Conservation (phyloP, 2,797 vertebrate genomes). For the Cheirogaleus major region DNA sequence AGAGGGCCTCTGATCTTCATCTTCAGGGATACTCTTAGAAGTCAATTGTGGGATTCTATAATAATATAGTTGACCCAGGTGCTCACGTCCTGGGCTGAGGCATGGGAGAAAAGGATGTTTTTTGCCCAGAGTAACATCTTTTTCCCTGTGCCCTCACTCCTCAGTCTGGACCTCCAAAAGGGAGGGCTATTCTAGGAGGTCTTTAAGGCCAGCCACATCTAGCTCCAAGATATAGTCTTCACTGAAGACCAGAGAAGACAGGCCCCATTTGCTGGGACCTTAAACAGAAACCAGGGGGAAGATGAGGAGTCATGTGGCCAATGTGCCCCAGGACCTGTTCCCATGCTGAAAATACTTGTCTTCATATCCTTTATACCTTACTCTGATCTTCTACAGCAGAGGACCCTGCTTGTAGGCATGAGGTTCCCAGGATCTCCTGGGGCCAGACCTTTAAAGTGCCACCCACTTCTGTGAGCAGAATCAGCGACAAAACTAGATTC, state of each 20-base stretch:
- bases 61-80: not conserved
- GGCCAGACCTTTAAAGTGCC: constrained; percentile 29
- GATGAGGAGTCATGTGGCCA: not conserved
- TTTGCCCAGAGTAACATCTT: constrained; percentile 36
- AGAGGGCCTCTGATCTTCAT: not conserved
- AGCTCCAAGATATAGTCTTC: constrained; percentile 42
- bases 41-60: not conserved
- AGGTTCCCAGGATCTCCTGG: constrained; percentile 26
- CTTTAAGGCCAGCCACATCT: constrained; percentile 52
- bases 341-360: constrained; percentile 42
- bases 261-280: not conserved
- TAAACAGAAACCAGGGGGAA: constrained; percentile 50
- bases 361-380: constrained; percentile 1
- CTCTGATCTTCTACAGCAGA: not conserved
- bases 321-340: not conserved
- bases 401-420: not conserved
- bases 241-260: constrained; percentile 40
- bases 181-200: not conserved
- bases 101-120: constrained; percentile 24
- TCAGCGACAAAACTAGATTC: constrained; percentile 53
- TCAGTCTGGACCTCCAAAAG: constrained; percentile 39
- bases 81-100: constrained; percentile 13
- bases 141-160: constrained; percentile 30
- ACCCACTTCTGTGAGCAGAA: constrained; percentile 6
- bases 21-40: constrained; percentile 37